Percentiles rank a stretch among this genome's conserved stretches.
phyloP scores from a whole-genome alignment of 2,888 invertebrate genomes.

The Caenorhabditis drosophilae region DNA sequence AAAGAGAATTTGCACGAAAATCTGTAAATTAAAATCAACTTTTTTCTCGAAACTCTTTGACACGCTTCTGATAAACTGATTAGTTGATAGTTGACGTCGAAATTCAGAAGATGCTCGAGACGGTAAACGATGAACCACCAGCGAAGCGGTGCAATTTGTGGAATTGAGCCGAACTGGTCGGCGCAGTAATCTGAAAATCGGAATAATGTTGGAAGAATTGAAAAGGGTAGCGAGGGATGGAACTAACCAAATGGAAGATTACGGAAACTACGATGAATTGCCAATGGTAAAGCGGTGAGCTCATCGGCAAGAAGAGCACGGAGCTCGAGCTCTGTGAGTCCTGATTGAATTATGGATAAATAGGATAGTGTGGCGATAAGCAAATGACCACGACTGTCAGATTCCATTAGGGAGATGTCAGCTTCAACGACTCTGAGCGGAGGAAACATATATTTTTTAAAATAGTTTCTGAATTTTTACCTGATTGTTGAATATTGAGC shows the following conservation, averaged over 20 bases:
- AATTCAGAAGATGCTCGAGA: constrained; percentile 18
- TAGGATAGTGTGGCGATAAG: constrained; percentile 39
- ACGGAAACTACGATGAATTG: constrained; percentile 28
- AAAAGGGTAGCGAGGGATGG: neutral
- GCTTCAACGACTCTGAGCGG: constrained; percentile 40
- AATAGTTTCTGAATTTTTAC: neutral
- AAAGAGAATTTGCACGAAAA: neutral
- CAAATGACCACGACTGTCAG: constrained; percentile 40
- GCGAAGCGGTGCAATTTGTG: constrained; percentile 22
- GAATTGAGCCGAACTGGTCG: constrained; percentile 29
- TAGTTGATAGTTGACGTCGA: too few species aligned
- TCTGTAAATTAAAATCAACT: constrained; percentile 8
- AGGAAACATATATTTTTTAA: neutral
- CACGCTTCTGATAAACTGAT: constrained; percentile 16
- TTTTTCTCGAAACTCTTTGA: constrained; percentile 15
- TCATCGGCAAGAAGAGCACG: constrained; percentile 29
- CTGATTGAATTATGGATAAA: constrained; percentile 23
- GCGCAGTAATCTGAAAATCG: constrained; percentile 35
- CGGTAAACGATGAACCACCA: constrained; percentile 22
- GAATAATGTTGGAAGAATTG: neutral
- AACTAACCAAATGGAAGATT: constrained; percentile 31
- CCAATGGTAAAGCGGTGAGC: constrained; percentile 29
- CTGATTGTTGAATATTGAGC: neutral
- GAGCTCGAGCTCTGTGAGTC: constrained; percentile 41
- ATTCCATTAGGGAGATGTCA: constrained; percentile 44